Percentiles rank a stretch among this genome's conserved stretches.
These are phyloP conservation scores for Chaetogeoica ovagalla DNA, from an alignment of 2,888 invertebrate genomes.

Conservation along the genomic window DNA sequence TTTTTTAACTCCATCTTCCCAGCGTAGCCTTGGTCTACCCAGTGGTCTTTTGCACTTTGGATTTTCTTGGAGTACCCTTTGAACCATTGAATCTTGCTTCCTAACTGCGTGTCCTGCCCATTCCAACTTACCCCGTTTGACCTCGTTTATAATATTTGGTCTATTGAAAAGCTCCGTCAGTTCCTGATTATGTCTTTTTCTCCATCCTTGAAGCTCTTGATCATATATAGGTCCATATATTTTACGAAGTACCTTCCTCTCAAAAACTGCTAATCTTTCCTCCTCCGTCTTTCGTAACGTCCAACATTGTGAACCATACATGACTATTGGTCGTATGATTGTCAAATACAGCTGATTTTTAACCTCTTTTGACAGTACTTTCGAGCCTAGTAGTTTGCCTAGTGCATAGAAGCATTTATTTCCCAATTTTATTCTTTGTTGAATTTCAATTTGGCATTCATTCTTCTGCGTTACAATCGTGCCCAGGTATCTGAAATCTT, in stretches of 20 bases:
- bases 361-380: conserved; percentile 7
- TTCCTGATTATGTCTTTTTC: conserved; percentile 19
- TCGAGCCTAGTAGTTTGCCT: conserved; percentile 8
- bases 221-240: conserved; percentile 45
- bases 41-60: background rate
- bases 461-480: background rate
- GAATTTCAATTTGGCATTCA: conserved; percentile 31
- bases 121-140: background rate
- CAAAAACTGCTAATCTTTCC: conserved; percentile 13
- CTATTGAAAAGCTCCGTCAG: conserved; percentile 15
- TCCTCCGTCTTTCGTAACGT: conserved; percentile 10
- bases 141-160: background rate
- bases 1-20: background rate
- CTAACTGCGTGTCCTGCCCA: background rate
- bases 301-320: conserved; percentile 35
- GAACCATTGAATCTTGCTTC: background rate
- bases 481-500: conserved; percentile 9
- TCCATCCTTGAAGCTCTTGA: conserved; percentile 1
- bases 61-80: conserved; percentile 22
- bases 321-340: conserved; percentile 40
- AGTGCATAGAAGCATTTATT: conserved; percentile 17
- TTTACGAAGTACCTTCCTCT: conserved; percentile 22
- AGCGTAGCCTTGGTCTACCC: background rate
- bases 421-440: conserved; percentile 23
- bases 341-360: conserved; percentile 20